phyloP scores from a whole-genome alignment of 2,888 invertebrate species.

The Pandemis heparana region DNA sequence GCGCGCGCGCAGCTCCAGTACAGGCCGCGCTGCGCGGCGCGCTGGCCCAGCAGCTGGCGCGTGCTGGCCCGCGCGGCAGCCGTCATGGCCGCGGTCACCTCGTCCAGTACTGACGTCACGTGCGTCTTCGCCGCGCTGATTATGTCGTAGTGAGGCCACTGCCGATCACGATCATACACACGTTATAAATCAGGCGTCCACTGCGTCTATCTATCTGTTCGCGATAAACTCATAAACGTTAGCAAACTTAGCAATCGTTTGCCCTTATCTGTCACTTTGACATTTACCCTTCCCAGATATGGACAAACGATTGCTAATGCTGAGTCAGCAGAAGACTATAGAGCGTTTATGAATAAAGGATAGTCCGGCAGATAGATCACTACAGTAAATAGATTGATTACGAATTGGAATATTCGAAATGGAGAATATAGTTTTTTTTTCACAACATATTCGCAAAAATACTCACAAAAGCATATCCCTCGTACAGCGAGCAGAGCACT shows the following conservation, averaged over 20 bases:
- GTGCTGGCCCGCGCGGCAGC: conserved; percentile 28
- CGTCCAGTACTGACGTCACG: conserved; percentile 51
- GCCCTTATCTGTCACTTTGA: too few species aligned
- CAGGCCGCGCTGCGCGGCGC: conserved; percentile 53
- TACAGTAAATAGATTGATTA: too few species aligned
- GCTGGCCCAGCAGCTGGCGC: conserved; percentile 25
- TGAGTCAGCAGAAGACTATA: too few species aligned
- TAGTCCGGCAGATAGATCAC: too few species aligned
- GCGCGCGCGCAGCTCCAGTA: conserved; percentile 56
- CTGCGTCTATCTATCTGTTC: too few species aligned
- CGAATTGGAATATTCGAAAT: background rate
- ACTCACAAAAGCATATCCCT: conserved; percentile 72
- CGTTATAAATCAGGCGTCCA: too few species aligned
- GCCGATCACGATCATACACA: background rate
- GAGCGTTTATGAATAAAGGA: too few species aligned
- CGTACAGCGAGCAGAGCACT: conserved; percentile 57
- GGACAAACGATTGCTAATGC: too few species aligned
- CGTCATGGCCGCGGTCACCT: conserved; percentile 48
- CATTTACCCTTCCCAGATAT: too few species aligned
- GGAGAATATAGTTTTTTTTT: background rate
- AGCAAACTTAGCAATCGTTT: too few species aligned
- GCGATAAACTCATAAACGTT: too few species aligned
- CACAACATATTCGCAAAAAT: background rate
- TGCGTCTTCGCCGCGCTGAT: conserved; percentile 7
- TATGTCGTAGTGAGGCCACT: conserved; percentile 28